Evolutionary conservation across 2,797 vertebrate species (phyloP).

Genomic region (Uromys caudimaculatus): DNA sequence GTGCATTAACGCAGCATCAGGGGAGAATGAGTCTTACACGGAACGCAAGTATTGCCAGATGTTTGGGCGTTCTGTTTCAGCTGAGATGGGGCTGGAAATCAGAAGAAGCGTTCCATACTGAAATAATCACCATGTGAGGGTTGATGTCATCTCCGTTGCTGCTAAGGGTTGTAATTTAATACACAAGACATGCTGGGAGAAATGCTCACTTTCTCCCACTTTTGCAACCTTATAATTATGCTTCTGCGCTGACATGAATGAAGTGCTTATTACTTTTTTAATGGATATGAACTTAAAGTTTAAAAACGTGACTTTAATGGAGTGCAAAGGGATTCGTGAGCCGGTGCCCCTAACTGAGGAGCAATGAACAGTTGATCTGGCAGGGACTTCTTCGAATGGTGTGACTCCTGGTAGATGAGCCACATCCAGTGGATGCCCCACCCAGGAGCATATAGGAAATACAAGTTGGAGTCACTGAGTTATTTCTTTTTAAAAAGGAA

Average conservation of each 20-base stretch:
- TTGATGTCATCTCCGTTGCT: slow-evolving; percentile 42
- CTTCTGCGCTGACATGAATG: slow-evolving; percentile 53
- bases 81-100: slow-evolving; percentile 26
- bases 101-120: slow-evolving; percentile 33
- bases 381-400: not conserved
- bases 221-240: slow-evolving; percentile 55
- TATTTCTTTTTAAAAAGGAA: not conserved
- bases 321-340: not conserved
- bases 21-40: not conserved
- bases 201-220: not conserved
- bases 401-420: not conserved
- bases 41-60: not conserved
- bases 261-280: slow-evolving; percentile 52
- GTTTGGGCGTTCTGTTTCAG: slow-evolving; percentile 8
- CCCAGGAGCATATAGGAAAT: not conserved
- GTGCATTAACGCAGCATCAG: not conserved
- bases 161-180: slow-evolving; percentile 62
- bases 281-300: slow-evolving; percentile 58
- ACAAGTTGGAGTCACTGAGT: not conserved
- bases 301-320: not conserved
- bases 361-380: not conserved
- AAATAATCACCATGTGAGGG: not conserved
- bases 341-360: too few relatives aligned
- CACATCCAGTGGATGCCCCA: too few relatives aligned
- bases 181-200: slow-evolving; percentile 24